Evolutionary conservation across 2,113 vertebrate species (phyloP), one percentile per base, ranked within the genome.

Genomic region (Sarotherodon lohbergeri): DNA sequence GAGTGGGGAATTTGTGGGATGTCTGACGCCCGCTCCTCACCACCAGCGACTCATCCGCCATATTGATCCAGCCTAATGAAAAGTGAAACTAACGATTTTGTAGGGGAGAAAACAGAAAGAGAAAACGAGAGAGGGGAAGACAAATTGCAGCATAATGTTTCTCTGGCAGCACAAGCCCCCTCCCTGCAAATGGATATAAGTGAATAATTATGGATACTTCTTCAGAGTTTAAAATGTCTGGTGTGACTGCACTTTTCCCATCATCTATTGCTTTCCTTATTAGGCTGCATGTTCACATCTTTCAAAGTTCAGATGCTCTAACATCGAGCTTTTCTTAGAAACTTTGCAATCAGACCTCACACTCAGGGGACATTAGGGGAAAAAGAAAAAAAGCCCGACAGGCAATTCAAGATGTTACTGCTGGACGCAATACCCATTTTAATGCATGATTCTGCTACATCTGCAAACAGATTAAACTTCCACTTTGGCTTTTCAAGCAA

Each of bases 11-110:
- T 16, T 73, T 80, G 86, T 29, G 84, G 56, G 68, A 81, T 59
- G 83, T 90, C 91, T 91, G 88, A 89, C 29, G 73, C 89, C 81
- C 89, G 16, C 48, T 91, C 94, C 92, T 85, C 92, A 46, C 89
- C 93, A 85, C 27, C 46, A 94, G 96, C 91, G 92, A 94, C 94
- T 91, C 91, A 81, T 82, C 94, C 92, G 52, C 86, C 89, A 83
- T 93, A 96, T 96, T 78, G 95, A 97, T 96, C 94, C 86, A 48
- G 82, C 81, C 95, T 93, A 93, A 93, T 96, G 96, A 97, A 96
- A 96, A 97, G 95, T 84, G 94, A 96, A 95, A 89, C 48, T 17
- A 86, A 92, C 82, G 94, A 95, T 95, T 68, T 86, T 61, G 91
- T 89, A 79, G 63, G 73, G 7, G 7, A 14, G 81, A 93, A 90